Base-by-base conservation (phyloP, 2,113 vertebrate species). In the Anser brachyrhynchus region DNA sequence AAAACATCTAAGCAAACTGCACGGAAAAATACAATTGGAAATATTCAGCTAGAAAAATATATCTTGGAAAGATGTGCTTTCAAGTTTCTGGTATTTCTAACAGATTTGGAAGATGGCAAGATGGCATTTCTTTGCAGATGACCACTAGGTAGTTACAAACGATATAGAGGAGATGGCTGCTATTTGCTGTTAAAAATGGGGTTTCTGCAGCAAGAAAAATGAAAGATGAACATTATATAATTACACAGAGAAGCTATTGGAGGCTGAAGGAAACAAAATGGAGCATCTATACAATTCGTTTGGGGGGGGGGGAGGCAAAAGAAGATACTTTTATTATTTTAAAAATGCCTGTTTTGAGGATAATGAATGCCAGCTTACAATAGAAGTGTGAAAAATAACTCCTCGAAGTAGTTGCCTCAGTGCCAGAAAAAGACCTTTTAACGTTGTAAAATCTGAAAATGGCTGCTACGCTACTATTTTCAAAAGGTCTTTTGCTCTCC, bases 361-460 rank as follows among this genome's bases (percentile, higher is more conserved):
- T 12, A 65, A 59, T 15, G 4, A 13, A 57, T 49, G 18, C 25
- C 74, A 92, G 62, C 64, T 85, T 84, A 89, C 57, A 90, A 41
- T 1, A 80, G 58, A 94, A 58, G 76, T 54, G 85, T 58, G 69
- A 95, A 92, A 95, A 96, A 26, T 54, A 92, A 77, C 90, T 80
- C 83, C 49, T 82, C 70, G 39, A 62, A 88, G 90, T 95, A 95
- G 95, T 69, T 55, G n/a, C 73, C 76, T 58, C 59, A 49, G 72
- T 80, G 75, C 37, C 73, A 87, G 25, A 94, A 84, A 67, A 43
- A 39, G 76, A 49, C 43, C 92, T 95, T 92, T 94, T 97, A 94
- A 94, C 91, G 73, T 95, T 82, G 46, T 21, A 89, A 95, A 74
- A 96, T 81, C 93, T 94, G 80, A 91, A 97, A 96, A 97, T 21